phyloP scores from a whole-genome alignment of 2,888 invertebrate species.

The Phaonia tiefii region DNA sequence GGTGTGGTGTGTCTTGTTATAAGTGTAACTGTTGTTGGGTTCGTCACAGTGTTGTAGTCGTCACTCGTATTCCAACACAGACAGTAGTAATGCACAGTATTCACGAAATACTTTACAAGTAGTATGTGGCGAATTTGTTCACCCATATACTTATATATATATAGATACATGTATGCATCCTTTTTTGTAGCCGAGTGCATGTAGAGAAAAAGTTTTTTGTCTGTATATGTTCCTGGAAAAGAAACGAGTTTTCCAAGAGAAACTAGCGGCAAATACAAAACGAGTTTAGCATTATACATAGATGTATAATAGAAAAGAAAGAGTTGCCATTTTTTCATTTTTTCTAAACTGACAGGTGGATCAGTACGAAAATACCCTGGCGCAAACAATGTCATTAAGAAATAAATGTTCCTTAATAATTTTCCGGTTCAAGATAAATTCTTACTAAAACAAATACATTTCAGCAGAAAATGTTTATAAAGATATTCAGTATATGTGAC shows the following conservation, averaged over 20 bases:
- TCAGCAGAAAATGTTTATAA: no score
- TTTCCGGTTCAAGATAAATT: no score
- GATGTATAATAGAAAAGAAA: slow-evolving; percentile 11
- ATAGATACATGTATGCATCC: background rate
- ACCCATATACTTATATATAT: background rate
- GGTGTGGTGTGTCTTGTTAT: slow-evolving; percentile 2
- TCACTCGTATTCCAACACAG: background rate
- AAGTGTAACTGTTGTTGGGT: slow-evolving; percentile 21
- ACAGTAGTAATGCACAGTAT: slow-evolving; percentile 19
- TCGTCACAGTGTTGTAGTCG: slow-evolving; percentile 6
- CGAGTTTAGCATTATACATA: slow-evolving; percentile 41
- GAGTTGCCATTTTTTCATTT: slow-evolving; percentile 36
- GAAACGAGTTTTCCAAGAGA: slow-evolving; percentile 38
- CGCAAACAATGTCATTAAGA: no score
- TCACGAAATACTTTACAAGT: slow-evolving; percentile 41
- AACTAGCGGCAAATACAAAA: slow-evolving; percentile 60
- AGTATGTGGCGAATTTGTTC: slow-evolving; percentile 46
- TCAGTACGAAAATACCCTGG: no score
- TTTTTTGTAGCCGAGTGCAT: background rate
- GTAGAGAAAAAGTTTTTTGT: slow-evolving; percentile 15
- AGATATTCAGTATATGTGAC: no score
- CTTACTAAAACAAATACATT: no score
- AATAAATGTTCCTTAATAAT: no score
- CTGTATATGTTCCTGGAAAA: slow-evolving; percentile 10
- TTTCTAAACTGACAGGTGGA: no score